These are phyloP conservation scores for Coenonympha glycerion DNA, from an alignment of 2,888 invertebrate genomes.

Conservation along the genomic window DNA sequence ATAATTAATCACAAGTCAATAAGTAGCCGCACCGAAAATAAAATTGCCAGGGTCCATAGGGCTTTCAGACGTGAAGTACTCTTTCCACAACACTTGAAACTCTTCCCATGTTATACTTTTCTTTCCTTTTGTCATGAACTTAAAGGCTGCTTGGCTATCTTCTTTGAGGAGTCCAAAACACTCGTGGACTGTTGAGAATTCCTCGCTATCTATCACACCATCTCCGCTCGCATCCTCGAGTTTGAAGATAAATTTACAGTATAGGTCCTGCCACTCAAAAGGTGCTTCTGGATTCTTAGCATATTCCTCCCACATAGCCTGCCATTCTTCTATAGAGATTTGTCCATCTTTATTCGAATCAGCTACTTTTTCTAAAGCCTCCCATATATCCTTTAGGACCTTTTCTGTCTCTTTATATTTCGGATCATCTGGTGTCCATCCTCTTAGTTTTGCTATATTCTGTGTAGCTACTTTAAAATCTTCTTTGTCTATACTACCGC, in stretches of 20 bases:
- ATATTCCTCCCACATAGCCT: conserved; percentile 36
- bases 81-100: conserved; percentile 84
- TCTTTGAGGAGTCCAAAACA: conserved; percentile 82
- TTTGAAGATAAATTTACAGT: conserved; percentile 89
- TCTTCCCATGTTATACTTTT: conserved; percentile 81
- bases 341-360: conserved; percentile 78
- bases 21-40: conserved; percentile 30
- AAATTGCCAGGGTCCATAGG: conserved; percentile 30
- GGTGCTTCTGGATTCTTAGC: conserved; percentile 24
- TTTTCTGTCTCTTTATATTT: conserved; percentile 82
- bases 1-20: too few relatives aligned
- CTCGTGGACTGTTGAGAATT: conserved; percentile 82
- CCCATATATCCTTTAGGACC: conserved; percentile 85
- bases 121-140: conserved; percentile 82
- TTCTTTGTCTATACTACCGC: conserved; percentile 86
- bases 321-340: conserved; percentile 29
- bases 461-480: conserved; percentile 88
- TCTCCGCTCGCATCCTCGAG: conserved; percentile 88
- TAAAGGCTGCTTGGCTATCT: conserved; percentile 83
- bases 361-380: conserved; percentile 82
- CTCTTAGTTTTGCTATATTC: conserved; percentile 85
- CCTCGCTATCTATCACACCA: conserved; percentile 80
- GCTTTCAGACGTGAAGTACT: conserved; percentile 64
- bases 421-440: conserved; percentile 80
- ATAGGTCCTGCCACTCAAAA: conserved; percentile 83